A percentile compares a stretch with the other conserved stretches of the same genome.
phyloP scores from a whole-genome alignment of 2,797 vertebrate genomes.

The Zonotrichia albicollis region DNA sequence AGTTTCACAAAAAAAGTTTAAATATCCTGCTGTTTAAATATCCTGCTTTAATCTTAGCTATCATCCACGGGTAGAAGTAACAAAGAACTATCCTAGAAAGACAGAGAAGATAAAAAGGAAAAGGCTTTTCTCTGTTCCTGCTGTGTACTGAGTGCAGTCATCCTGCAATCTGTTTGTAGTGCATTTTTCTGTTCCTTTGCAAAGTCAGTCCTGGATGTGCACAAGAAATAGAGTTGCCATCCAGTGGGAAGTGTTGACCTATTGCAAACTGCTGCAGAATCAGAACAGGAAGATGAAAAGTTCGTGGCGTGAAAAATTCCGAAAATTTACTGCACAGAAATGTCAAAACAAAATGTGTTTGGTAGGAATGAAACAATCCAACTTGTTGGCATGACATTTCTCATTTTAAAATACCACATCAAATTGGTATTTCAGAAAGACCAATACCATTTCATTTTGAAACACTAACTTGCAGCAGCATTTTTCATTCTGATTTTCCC shows the following conservation, averaged over 20 bases:
- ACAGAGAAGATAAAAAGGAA: not conserved
- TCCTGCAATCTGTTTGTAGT: not conserved
- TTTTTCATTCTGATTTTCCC: not conserved
- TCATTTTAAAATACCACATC: constrained; percentile 34
- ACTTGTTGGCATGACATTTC: not conserved
- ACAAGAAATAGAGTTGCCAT: constrained; percentile 9
- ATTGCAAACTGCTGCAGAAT: constrained; percentile 3
- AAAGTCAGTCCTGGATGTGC: not conserved
- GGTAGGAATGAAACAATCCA: constrained; percentile 20
- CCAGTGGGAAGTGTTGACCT: constrained; percentile 30
- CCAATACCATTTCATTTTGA: not conserved
- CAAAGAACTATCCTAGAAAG: not conserved
- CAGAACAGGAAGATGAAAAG: not conserved
- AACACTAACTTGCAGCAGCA: not conserved
- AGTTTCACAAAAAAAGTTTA: not conserved
- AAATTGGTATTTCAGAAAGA: constrained; percentile 16
- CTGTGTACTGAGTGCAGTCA: not conserved
- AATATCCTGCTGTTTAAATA: not conserved
- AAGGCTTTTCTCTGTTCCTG: not conserved
- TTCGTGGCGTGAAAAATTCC: not conserved
- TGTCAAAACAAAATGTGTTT: constrained; percentile 21
- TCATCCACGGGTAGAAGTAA: not conserved
- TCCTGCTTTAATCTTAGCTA: not conserved
- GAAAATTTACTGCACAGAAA: constrained; percentile 3
- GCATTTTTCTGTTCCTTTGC: not conserved